Evolutionary conservation across 2,797 vertebrate species (phyloP).

Genomic region (Pogonophryne albipinna): DNA sequence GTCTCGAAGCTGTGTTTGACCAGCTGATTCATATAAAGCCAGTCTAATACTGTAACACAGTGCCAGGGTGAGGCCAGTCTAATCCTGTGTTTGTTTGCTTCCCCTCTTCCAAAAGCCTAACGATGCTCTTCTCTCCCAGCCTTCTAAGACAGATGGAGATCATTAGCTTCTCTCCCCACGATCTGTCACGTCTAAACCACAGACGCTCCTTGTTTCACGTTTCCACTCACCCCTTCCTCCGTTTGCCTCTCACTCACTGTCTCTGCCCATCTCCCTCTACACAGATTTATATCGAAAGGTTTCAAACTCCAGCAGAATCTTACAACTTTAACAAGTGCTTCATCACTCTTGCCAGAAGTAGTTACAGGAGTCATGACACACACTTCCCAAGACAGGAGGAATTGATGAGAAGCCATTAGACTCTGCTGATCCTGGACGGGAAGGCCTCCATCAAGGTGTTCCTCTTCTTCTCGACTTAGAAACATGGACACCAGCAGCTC

Average conservation of each 20-base stretch:
- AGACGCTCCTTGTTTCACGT: slow-evolving; percentile 52
- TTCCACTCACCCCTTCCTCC: slow-evolving; percentile 46
- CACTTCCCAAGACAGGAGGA: slow-evolving; percentile 73
- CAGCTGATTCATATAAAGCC: slow-evolving; percentile 66
- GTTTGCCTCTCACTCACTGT: slow-evolving; percentile 53
- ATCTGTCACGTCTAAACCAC: slow-evolving; percentile 67
- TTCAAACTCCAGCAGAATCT: slow-evolving; percentile 73
- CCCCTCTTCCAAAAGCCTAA: slow-evolving; percentile 70
- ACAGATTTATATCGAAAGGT: slow-evolving; percentile 78
- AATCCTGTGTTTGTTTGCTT: slow-evolving; percentile 69
- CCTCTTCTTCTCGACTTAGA: slow-evolving; percentile 35
- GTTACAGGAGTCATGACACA: slow-evolving; percentile 81
- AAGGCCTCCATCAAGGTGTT: slow-evolving; percentile 51
- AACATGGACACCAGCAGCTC: background rate
- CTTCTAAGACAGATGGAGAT: slow-evolving; percentile 79
- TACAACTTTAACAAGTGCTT: slow-evolving; percentile 81
- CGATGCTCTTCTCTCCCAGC: slow-evolving; percentile 64
- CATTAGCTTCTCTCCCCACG: slow-evolving; percentile 67
- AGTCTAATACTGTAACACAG: slow-evolving; percentile 33
- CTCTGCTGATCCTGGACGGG: slow-evolving; percentile 58
- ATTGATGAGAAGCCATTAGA: slow-evolving; percentile 79
- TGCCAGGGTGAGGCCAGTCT: slow-evolving; percentile 59
- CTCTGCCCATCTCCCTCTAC: slow-evolving; percentile 63
- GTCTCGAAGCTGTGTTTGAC: slow-evolving; percentile 52
- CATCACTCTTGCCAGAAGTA: slow-evolving; percentile 81